A percentile compares a stretch with the other conserved stretches of the same genome.
phyloP scores from a whole-genome alignment of 1,140 invertebrate genomes.

The Zeugodacus cucurbitae region DNA sequence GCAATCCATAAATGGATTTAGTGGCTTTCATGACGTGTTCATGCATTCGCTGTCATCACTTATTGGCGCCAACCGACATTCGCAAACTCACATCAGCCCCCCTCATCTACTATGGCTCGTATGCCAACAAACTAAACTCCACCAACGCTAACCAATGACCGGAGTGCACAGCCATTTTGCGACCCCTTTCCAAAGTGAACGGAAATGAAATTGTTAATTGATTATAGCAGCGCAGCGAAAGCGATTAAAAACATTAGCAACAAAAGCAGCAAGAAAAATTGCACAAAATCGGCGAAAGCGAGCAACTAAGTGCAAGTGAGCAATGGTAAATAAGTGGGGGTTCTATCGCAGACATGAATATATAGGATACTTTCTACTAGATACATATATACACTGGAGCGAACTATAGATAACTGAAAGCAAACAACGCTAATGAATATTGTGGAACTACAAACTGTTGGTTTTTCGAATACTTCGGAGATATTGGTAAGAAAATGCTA shows the following conservation, averaged over 20 bases:
- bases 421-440: too few relatives aligned
- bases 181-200: not conserved
- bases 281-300: not conserved
- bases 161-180: not conserved
- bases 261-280: slow-evolving; percentile 1
- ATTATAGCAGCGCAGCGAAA: slow-evolving; percentile 26
- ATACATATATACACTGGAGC: too few relatives aligned
- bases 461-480: too few relatives aligned
- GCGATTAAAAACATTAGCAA: slow-evolving; percentile 23
- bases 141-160: not conserved
- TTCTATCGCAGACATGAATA: too few relatives aligned
- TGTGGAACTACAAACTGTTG: too few relatives aligned
- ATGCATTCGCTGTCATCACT: slow-evolving; percentile 32
- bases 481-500: too few relatives aligned
- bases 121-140: not conserved
- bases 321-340: not conserved
- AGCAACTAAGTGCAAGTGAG: not conserved
- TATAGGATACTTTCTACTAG: too few relatives aligned
- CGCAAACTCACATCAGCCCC: not conserved
- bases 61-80: slow-evolving; percentile 5
- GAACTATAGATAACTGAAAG: too few relatives aligned
- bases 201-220: slow-evolving; percentile 38
- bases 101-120: not conserved
- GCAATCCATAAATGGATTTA: not conserved
- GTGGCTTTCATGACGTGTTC: not conserved